Base-by-base conservation (phyloP, 2,888 invertebrate genomes). In the Drosophila mulleri region DNA sequence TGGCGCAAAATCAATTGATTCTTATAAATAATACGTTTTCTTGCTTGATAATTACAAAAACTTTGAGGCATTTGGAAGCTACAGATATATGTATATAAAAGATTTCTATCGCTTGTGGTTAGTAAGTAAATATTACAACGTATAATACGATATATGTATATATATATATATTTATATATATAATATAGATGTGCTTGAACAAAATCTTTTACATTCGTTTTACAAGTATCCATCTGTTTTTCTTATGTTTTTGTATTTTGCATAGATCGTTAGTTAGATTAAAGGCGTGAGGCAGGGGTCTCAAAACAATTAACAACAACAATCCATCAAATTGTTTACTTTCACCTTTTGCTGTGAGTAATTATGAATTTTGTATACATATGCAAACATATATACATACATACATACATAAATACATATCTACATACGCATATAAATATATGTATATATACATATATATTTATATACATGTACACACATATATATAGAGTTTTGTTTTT, bases 261-360 rank as follows among this genome's bases (percentile, higher is more conserved):
- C 39, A 23, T 42, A 54, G 47, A 45, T 48, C 76, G 48, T 77
- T 59, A 42, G 45, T 66, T 67, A 57, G 68, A 54, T 66, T 60
- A 54, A 62, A 54, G 61, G 65, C 61, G 69, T 67, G 78, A 78
- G 67, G 63, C 62, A 63, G 67, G 70, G 61, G 76, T 78, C 67
- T 69, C 70, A 64, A 71, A 80, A 85, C 75, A 75, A 80, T 83
- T 76, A 83, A 83, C 82, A 87, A 83, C 70, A 88, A 87, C 71
- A 82, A 89, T 82, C 84, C 86, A 91, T 83, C 90, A 90, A 89
- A 76, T 82, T 84, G 89, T 83, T 91, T 91, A 91, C 87, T 91
- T 91, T 91, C 91, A 90, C 90, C 91, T 91, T 89, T 83, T 82
- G 74, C 84, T 83, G 82, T 69, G 78, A 87, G 72, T 83, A 72